Evolutionary conservation across 1,140 invertebrate genomes (phyloP), one percentile per base, ranked within the genome.

Genomic region (Pentalonia nigronervosa): DNA sequence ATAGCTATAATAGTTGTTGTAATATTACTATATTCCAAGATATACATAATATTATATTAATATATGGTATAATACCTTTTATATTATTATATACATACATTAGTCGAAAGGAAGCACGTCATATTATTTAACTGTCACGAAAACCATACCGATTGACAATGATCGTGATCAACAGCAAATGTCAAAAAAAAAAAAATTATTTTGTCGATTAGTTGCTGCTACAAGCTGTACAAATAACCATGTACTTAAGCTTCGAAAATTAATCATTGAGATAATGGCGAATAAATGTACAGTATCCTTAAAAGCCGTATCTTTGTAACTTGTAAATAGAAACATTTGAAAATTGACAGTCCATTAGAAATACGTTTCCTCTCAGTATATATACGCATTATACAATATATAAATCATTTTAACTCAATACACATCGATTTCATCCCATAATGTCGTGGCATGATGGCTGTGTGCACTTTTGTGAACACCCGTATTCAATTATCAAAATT

Each of bases 191-290:
- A 41, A 41, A 25, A 41, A 90, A 90, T 90, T 90, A 90, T 90
- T 67, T 45, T 30, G 25, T 90, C 89, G 67, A 90, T 90, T 90
- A 56, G 36, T 25, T 21, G 56, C 53, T n/a, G 89, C 34, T 45
- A 90, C 53, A 90, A 60, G 56, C 56, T 67, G 56, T 90, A 90
- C 53, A 90, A 67, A 90, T 89, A 89, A 47, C 87, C 48, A 20
- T 47, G 7, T 34, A 88, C 86, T 88, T 88, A 48, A 36, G 50
- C 34, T 41, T 41, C 89, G 53, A n/a, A 36, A 67, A 90, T 90
- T 67, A 45, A 90, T 90, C 89, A 90, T 90, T 23, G 56, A 90
- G 56, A 60, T 67, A 60, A n/a, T 67, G 25, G 41, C 17, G 89
- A 30, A 60, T 90, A 60, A 60, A 90, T 90, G 88, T 90, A 60